These are phyloP conservation scores for Dicyrtoma fusca DNA, from an alignment of 2,888 invertebrate genomes.

Conservation along the genomic window DNA sequence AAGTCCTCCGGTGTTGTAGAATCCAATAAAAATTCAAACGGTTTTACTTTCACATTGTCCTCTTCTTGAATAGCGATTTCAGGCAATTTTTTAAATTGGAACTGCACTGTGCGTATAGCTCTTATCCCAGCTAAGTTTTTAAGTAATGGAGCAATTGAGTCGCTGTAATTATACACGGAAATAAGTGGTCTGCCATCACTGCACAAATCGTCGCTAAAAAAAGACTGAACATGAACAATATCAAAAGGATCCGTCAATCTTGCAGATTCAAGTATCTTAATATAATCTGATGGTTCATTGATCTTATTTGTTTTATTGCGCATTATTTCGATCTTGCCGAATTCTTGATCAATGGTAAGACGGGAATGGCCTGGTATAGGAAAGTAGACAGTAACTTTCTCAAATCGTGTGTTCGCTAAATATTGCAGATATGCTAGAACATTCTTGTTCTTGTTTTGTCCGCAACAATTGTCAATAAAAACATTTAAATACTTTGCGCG, in stretches of 20 bases:
- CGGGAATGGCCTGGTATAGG: neutral
- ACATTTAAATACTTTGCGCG: neutral
- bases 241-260: conserved; percentile 5
- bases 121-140: no score
- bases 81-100: no score
- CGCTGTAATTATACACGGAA: neutral
- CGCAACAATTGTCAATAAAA: neutral
- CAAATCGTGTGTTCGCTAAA: neutral
- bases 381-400: neutral
- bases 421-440: neutral
- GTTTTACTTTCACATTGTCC: no score
- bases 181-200: neutral
- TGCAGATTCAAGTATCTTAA: conserved; percentile 4
- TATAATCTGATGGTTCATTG: conserved; percentile 26
- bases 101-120: no score
- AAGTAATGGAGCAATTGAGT: no score
- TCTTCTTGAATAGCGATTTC: no score
- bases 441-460: conserved; percentile 4
- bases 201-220: conserved; percentile 3
- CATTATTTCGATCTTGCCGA: neutral
- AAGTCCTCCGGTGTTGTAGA: no score
- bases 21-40: no score
- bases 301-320: conserved; percentile 14
- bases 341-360: neutral
- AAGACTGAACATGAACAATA: conserved; percentile 22